Evolutionary conservation across 2,797 vertebrate genomes (phyloP), one percentile per base, ranked within the genome.

Genomic region (Geotrypetes seraphini): DNA sequence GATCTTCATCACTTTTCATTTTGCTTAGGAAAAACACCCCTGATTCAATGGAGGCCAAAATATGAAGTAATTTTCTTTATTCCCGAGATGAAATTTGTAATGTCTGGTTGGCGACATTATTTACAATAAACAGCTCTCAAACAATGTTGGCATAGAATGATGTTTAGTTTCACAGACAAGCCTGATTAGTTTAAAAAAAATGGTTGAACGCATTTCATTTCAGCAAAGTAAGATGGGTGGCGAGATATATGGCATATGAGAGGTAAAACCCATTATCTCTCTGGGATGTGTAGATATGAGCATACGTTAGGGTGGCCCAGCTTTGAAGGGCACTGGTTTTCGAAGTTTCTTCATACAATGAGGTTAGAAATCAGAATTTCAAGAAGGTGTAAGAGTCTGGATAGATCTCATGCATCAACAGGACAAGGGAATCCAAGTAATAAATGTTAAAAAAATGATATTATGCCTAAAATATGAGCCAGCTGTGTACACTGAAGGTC

Each of bases 361-460:
- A 52, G 38, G 49, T n/a, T 15, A 22, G 25, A 39, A 56, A 19
- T 2, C 16, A 42, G 39, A 19, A 28, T 36, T 53, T 28, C 36
- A 19, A 2, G 32, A 12, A 37, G 37, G 8, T 14, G 8, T 9
- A n/a, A 27, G 14, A 39, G 22, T 32, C 36, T 39, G 42, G 47
- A 32, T n/a, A 40, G 34, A 12, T 32, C 17, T 46, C 10, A 3
- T 35, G 22, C 29, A 41, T 41, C 33, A 39, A 33, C 1, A 45
- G 39, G 26, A 52, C 31, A 26, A 31, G 28, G 29, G n/a, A n/a
- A n/a, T n/a, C n/a, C n/a, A n/a, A n/a, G n/a, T 43, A 19, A 36
- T 36, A 50, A 53, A 49, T 43, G 43, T 34, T 36, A 17, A 24
- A 42, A 43, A 49, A 67, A 47, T 54, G 42, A 39, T 59, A 22